phyloP scores from a whole-genome alignment of 1,140 invertebrate genomes.

The Lethrus apterus region DNA sequence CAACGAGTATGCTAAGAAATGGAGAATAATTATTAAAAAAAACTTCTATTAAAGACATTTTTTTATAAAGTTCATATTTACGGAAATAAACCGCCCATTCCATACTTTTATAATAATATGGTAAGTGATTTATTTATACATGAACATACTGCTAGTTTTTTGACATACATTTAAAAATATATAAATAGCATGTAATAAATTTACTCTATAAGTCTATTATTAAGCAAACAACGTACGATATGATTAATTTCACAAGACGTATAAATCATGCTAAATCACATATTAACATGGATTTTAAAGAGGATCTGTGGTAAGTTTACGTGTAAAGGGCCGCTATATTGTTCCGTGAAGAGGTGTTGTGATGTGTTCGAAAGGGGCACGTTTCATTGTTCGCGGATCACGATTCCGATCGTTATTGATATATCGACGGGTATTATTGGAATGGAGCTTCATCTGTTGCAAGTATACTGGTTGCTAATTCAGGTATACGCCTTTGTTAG shows the following conservation, averaged over 20 bases:
- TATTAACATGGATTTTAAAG: conserved; percentile 31
- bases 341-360: conserved; percentile 31
- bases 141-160: background rate
- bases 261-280: conserved; percentile 29
- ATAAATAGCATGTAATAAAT: conserved; percentile 7
- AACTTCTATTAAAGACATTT: no score
- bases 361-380: conserved; percentile 25
- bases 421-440: conserved; percentile 22
- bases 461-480: conserved; percentile 12
- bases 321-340: conserved; percentile 19
- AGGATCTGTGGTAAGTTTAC: conserved; percentile 28
- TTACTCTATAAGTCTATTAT: background rate
- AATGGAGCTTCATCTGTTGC: conserved; percentile 10
- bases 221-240: no score
- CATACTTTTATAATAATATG: no score
- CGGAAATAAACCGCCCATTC: no score
- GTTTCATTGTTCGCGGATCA: conserved; percentile 24
- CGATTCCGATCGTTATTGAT: conserved; percentile 26
- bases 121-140: conserved; percentile 4
- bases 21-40: no score
- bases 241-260: conserved; percentile 25
- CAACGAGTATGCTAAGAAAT: no score
- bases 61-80: no score
- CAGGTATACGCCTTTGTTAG: conserved; percentile 19
- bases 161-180: conserved; percentile 2